phyloP scores from a whole-genome alignment of 2,888 invertebrate genomes.

The Parnassius apollo region DNA sequence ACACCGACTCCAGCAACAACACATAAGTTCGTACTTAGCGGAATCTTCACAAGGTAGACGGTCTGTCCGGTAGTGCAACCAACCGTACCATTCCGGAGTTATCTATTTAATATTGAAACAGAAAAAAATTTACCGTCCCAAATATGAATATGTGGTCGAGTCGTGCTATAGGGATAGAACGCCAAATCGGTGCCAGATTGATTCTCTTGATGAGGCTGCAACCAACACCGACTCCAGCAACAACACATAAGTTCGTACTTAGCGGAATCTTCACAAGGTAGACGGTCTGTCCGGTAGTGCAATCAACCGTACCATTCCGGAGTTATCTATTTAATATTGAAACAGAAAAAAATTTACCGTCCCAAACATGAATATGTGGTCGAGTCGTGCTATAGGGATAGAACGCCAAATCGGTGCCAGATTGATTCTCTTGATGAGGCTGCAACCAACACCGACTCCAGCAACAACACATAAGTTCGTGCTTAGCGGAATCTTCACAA shows the following conservation, averaged over 20 bases:
- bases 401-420: conserved; percentile 50
- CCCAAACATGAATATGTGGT: conserved; percentile 48
- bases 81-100: conserved; percentile 98
- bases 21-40: conserved; percentile 49
- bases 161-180: conserved; percentile 58
- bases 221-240: conserved; percentile 47
- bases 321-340: conserved; percentile 72
- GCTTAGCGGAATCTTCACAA: conserved; percentile 55
- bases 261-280: conserved; percentile 56
- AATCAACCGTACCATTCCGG: conserved; percentile 99
- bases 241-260: conserved; percentile 49
- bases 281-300: conserved; percentile 89
- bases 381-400: conserved; percentile 57
- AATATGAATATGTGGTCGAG: conserved; percentile 36
- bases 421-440: conserved; percentile 51
- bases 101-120: too few species aligned
- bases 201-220: conserved; percentile 55
- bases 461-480: conserved; percentile 41
- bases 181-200: conserved; percentile 47
- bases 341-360: conserved; percentile 43
- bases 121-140: conserved; percentile 55
- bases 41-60: conserved; percentile 52
- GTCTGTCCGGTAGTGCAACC: conserved; percentile 95
- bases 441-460: conserved; percentile 51
- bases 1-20: conserved; percentile 40